These are phyloP conservation scores for Parotia lawesii DNA, from an alignment of 2,113 vertebrate genomes.

Conservation along the genomic window DNA sequence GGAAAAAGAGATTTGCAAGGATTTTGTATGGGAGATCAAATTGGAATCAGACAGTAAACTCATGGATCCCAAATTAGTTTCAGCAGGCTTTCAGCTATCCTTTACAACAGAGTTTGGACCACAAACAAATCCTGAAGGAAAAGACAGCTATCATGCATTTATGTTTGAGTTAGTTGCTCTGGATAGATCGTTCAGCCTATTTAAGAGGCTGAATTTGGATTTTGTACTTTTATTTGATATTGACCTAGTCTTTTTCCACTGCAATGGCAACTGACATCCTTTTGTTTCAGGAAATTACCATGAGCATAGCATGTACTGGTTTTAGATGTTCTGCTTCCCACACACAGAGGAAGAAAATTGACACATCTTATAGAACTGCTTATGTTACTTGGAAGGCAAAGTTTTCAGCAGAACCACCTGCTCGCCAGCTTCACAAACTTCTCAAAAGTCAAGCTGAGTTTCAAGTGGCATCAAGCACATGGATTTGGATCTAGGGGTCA, in stretches of 20 bases:
- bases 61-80: background rate
- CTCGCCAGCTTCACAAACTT: background rate
- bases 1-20: background rate
- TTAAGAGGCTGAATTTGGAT: background rate
- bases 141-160: background rate
- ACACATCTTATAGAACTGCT: background rate
- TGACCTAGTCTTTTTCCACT: background rate
- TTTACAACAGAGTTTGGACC: background rate
- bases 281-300: background rate
- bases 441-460: background rate
- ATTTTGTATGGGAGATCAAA: background rate
- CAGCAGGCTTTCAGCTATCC: background rate
- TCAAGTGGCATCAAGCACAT: background rate
- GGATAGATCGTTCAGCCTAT: background rate
- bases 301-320: background rate
- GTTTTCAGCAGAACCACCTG: background rate
- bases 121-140: background rate
- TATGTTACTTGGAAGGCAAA: background rate
- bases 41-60: background rate
- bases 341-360: background rate
- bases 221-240: background rate
- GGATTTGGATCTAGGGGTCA: background rate
- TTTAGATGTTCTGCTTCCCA: background rate
- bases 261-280: background rate
- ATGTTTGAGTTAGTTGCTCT: background rate